Conservation (phyloP, 2,888 invertebrate species). For the Asteroscopus sphinx region DNA sequence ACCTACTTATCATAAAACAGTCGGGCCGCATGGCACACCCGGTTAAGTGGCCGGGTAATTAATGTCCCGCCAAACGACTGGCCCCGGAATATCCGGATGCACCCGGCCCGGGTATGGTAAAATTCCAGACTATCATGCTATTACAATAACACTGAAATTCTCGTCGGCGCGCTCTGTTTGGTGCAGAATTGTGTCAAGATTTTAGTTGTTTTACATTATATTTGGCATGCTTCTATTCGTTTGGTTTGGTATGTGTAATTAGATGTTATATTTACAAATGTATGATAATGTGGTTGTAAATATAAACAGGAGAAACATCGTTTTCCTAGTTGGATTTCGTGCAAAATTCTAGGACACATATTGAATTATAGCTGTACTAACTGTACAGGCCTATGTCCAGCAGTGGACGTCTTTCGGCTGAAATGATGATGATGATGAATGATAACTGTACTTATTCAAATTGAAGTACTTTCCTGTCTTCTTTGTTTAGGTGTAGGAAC, state of each 20-base stretch:
- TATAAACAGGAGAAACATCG: not conserved
- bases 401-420: too few species aligned
- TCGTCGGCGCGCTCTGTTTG: slow-evolving; percentile 34
- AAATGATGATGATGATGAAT: too few species aligned
- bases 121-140: slow-evolving; percentile 58
- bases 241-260: not conserved
- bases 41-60: slow-evolving; percentile 78
- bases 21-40: slow-evolving; percentile 61
- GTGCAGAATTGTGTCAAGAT: slow-evolving; percentile 40
- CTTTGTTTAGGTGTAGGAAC: too few species aligned
- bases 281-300: not conserved
- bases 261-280: not conserved
- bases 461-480: too few species aligned
- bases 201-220: slow-evolving; percentile 37
- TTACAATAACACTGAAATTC: slow-evolving; percentile 49
- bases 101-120: slow-evolving; percentile 65
- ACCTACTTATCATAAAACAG: slow-evolving; percentile 59
- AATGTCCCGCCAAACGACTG: slow-evolving; percentile 77
- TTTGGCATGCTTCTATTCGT: slow-evolving; percentile 9
- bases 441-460: too few species aligned
- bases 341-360: slow-evolving; percentile 9
- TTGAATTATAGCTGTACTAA: slow-evolving; percentile 4
- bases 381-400: too few species aligned
- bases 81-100: slow-evolving; percentile 69
- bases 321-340: not conserved